Percentiles rank a stretch among this genome's conserved stretches.
These are phyloP conservation scores for Parasteatoda lunata DNA, from an alignment of 2,888 invertebrate species.

Conservation along the genomic window DNA sequence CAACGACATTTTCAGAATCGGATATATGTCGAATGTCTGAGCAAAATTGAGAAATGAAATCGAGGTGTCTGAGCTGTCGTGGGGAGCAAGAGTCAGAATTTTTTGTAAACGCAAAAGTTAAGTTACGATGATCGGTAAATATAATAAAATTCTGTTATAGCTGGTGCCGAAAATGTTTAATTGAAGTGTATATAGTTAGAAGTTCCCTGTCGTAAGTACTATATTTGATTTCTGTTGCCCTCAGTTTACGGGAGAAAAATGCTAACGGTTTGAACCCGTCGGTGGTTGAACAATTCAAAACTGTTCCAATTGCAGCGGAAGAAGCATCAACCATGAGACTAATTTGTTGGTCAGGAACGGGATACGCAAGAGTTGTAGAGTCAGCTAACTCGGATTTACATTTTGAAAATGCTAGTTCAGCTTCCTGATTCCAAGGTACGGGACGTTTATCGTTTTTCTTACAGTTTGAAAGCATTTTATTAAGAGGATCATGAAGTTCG, in stretches of 20 bases:
- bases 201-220: conserved; percentile 4
- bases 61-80: conserved; percentile 2
- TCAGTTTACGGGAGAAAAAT: conserved; percentile 5
- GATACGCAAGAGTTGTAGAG: not conserved
- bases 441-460: no score
- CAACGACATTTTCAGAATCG: not conserved
- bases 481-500: no score
- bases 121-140: not conserved
- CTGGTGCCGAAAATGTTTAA: not conserved
- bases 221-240: not conserved
- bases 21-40: not conserved
- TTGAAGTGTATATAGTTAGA: not conserved
- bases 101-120: not conserved
- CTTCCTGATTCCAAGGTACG: no score
- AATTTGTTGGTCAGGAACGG: not conserved
- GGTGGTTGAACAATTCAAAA: not conserved
- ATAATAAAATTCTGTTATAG: not conserved
- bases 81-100: not conserved
- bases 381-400: not conserved
- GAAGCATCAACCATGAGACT: not conserved
- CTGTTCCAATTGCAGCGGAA: not conserved
- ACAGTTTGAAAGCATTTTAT: no score
- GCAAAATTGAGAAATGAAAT: not conserved
- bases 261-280: not conserved
- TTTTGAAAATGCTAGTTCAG: no score